Evolutionary conservation across 1,140 invertebrate genomes (phyloP), one percentile per base, ranked within the genome.

Genomic region (Drosophila kanapiae): DNA sequence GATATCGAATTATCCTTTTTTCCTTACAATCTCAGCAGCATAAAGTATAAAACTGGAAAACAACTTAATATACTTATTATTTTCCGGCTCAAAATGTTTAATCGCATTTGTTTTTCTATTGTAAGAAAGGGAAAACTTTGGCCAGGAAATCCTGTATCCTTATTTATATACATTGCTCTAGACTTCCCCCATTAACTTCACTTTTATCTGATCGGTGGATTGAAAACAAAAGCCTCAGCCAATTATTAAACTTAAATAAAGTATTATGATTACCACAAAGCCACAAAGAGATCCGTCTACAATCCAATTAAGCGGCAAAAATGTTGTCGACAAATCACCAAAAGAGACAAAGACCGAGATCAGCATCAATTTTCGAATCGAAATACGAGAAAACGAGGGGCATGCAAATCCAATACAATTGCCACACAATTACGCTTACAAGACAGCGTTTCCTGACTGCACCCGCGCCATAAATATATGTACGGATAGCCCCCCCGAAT

Each of bases 321-420:
- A 85, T 75, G 65, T 80, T 74, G 84, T 88, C 84, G 84, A 88
- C 83, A 88, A 86, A 86, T 86, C 84, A 69, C 79, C 82, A 79
- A 83, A 43, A 49, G 45, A 42, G 42, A 58, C 23, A 38, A 31
- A 37, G 49, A 33, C 43, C 27, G 40, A 43, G 54, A 64, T 61
- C 27, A 33, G 43, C 71, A 42, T 60, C 68, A 51, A 72, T 74
- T 72, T 74, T 74, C 54, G 31, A 72, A 58, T 57, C 31, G 49
- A 37, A 70, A 70, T 58, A 16, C 38, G 57, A 13, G 64, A 48
- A 29, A 62, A 59, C 43, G 48, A 47, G 48, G 43, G 48, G 43
- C 35, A 74, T 74, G 70, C 70, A 74, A 74, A 74, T 74, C 68
- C 53, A 60, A 72, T 60, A 70, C 48, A 70, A 70, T 68, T 70